Evolutionary conservation across 1,140 invertebrate species (phyloP).

Genomic region (Brachionus manjavacas): DNA sequence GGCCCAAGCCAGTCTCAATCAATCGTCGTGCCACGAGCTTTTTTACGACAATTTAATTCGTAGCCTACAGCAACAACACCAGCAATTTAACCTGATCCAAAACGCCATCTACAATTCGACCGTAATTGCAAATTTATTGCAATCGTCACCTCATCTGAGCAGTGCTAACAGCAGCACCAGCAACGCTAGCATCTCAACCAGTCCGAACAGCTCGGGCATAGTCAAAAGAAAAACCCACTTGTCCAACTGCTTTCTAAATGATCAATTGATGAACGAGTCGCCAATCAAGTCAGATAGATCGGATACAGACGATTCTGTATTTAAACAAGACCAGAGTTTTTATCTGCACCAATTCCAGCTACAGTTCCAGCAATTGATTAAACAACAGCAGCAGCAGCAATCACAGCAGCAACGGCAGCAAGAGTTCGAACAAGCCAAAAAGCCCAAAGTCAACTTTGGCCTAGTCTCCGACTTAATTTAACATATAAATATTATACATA

Average conservation of each 20-base stretch:
- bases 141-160: neutral
- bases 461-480: constrained; percentile 3
- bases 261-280: neutral
- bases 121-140: constrained; percentile 33
- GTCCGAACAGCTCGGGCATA: neutral
- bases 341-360: neutral
- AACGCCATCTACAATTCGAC: constrained; percentile 27
- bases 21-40: neutral
- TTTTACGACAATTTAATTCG: constrained; percentile 20
- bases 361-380: neutral
- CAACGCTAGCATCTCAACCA: neutral
- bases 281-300: neutral
- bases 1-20: neutral
- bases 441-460: constrained; percentile 18
- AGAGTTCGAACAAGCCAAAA: neutral
- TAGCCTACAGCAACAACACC: constrained; percentile 12
- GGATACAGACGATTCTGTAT: constrained; percentile 30
- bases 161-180: neutral
- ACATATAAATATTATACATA: neutral
- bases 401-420: neutral
- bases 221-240: constrained; percentile 21
- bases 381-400: neutral
- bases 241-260: constrained; percentile 12
- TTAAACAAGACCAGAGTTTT: neutral
- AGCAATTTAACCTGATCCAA: constrained; percentile 22